Conservation (phyloP, 2,888 invertebrate species). For the Anaspis maculata region DNA sequence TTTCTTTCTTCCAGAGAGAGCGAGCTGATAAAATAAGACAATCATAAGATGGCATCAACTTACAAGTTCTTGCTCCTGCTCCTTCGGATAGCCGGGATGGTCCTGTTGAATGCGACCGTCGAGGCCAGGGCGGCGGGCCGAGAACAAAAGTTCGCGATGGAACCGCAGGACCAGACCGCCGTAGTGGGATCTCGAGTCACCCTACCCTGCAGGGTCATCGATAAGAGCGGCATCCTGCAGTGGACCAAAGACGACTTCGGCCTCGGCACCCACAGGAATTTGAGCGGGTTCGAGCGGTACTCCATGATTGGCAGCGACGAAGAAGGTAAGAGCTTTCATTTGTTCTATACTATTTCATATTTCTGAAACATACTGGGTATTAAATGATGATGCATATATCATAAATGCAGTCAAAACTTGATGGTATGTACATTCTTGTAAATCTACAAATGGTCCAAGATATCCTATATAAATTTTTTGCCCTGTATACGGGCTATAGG, state of each 20-base stretch:
- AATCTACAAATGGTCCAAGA: too few relatives aligned
- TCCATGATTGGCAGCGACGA: slow-evolving; percentile 94
- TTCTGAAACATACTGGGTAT: too few relatives aligned
- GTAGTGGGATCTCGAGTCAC: slow-evolving; percentile 83
- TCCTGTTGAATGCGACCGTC: slow-evolving; percentile 13
- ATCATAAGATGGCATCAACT: slow-evolving; percentile 33
- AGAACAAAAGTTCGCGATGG: slow-evolving; percentile 83
- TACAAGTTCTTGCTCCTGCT: slow-evolving; percentile 38
- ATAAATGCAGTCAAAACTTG: background rate
- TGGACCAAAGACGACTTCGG: slow-evolving; percentile 98
- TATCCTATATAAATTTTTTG: slow-evolving; percentile 5
- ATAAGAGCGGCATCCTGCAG: slow-evolving; percentile 82
- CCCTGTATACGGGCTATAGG: slow-evolving; percentile 5
- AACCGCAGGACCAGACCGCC: slow-evolving; percentile 86
- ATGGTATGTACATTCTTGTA: too few relatives aligned
- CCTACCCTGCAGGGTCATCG: slow-evolving; percentile 81
- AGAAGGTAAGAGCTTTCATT: slow-evolving; percentile 84
- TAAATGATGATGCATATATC: background rate
- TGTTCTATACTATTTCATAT: too few relatives aligned
- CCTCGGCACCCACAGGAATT: slow-evolving; percentile 80
- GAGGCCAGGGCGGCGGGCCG: slow-evolving; percentile 37
- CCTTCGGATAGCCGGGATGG: slow-evolving; percentile 28
- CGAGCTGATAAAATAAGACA: slow-evolving; percentile 21
- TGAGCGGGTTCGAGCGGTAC: slow-evolving; percentile 89
- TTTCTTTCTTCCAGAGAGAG: slow-evolving; percentile 19